Base-by-base conservation (phyloP, 2,888 invertebrate species). In the Torymus tubicola region DNA sequence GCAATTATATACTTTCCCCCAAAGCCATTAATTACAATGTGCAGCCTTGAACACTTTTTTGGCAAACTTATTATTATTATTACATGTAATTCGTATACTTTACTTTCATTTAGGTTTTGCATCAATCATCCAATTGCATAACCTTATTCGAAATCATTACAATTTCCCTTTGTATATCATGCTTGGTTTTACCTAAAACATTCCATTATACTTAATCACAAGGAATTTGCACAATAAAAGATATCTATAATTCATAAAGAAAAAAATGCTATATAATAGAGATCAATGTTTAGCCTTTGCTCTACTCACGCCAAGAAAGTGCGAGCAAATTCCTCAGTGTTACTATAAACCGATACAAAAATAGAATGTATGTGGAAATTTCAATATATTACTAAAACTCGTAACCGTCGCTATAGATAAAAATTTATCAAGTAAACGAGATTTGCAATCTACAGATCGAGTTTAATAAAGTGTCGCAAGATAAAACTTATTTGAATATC, bases 31-130 rank as follows among this genome's bases (percentile, higher is more conserved):
- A 74, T 79, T 74, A 69, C 63, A 61, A 57, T 57, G 55, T 69
- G 42, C 65, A 79, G 73, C 78, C 73, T 79, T 79, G 73, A 67
- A 68, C 52, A 10, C 13, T 42, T 70, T 67, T 70, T 63, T 14
- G 69, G 57, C 24, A 18, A 24, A 55, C 60, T 61, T 24, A 72
- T 78, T 78, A 72, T 78, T 78, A 72, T 13, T 31, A 55, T 53
- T 60, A 50, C 16, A 67, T 55, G 78, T 65, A 64, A 78, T 72
- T 21, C 64, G 24, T 52, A 74, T 21, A 64, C 42, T 78, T 78
- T 53, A 53, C 78, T 78, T 61, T 69, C 55, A 55, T 42, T 42
- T 31, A 42, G 14, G 61, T 63, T 76, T 72, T 55, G 60, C 78
- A 68, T 78, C 71, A 78, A 78, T 71, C 65, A 55, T 50, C 21